Conservation (phyloP, 1,140 invertebrate genomes). For the Euschistus heros region DNA sequence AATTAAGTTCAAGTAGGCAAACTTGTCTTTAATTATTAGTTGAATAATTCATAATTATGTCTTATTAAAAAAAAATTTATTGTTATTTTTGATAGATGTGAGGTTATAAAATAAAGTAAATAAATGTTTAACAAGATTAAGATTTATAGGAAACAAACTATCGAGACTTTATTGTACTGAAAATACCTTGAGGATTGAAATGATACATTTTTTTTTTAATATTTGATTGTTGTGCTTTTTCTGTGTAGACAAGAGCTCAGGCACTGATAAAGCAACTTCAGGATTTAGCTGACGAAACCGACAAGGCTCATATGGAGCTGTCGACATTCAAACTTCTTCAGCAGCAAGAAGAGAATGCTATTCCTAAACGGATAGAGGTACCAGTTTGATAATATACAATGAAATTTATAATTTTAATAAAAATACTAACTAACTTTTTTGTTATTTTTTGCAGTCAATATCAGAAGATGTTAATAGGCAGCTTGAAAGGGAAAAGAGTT, state of each 20-base stretch:
- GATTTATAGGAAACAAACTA: no score
- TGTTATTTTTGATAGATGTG: background rate
- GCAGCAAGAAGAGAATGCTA: constrained; percentile 80
- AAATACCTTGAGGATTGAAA: no score
- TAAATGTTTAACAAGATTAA: no score
- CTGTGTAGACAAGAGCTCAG: constrained; percentile 57
- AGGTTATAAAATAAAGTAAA: no score
- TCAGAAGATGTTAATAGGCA: constrained; percentile 89
- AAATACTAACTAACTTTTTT: background rate
- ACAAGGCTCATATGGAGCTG: constrained; percentile 77
- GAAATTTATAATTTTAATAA: background rate
- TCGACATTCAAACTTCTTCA: constrained; percentile 87
- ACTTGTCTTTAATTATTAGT: no score
- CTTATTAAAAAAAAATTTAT: no score
- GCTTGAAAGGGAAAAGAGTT: constrained; percentile 73
- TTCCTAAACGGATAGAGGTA: constrained; percentile 78
- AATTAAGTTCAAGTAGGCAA: no score
- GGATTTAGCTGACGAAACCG: constrained; percentile 79
- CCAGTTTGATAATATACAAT: background rate
- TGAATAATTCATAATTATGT: no score
- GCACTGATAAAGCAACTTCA: constrained; percentile 81
- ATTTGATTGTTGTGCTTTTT: background rate
- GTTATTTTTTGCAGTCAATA: constrained; percentile 50
- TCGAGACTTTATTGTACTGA: no score
- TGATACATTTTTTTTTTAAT: background rate